Evolutionary conservation across 2,113 vertebrate genomes (phyloP), one percentile per base, ranked within the genome.

Genomic region (Syrrhaptes paradoxus): DNA sequence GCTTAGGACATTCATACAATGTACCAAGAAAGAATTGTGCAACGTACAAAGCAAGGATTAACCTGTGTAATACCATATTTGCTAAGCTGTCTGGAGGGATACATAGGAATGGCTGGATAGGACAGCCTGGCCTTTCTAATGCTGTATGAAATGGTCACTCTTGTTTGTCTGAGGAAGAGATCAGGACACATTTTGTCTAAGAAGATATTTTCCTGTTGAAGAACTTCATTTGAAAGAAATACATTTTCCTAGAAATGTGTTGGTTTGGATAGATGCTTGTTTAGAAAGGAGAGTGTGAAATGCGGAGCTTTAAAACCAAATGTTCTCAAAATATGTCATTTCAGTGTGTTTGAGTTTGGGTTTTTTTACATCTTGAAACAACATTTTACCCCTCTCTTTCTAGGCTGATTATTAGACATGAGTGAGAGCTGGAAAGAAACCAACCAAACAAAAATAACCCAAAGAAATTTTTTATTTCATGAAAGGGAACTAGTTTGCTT

Each of bases 171-270:
- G 84, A 94, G 93, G 71, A 91, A 82, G 66, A 63, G 43, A 91
- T 73, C 43, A 70, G 43, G 43, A 80, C 43, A 88, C 26, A 13
- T 67, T 71, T 89, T 84, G 95, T 68, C 66, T 52, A 84, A 26
- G 17, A 81, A 86, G 48, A 59, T 24, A 67, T 59, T 93, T 79
- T 90, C 54, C 58, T 72, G 17, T 54, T 92, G 57, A 87, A 93
- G 89, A 73, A 49, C 7, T 85, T 82, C 16, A 61, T 91, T 90
- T 87, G 61, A 70, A 87, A 75, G 46, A 91, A 95, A 85, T 73
- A 38, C 25, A 54, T 91, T 92, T 96, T 94, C 92, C 75, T 95
- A 92, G 75, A 96, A 96, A 74, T 90, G 11, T 31, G 41, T 71
- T 74, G 68, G 25, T 94, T 88, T 93, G 55, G 75, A 84, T 43